Evolutionary conservation across 2,113 vertebrate species (phyloP), one percentile per base, ranked within the genome.

Genomic region (Emberiza fucata): DNA sequence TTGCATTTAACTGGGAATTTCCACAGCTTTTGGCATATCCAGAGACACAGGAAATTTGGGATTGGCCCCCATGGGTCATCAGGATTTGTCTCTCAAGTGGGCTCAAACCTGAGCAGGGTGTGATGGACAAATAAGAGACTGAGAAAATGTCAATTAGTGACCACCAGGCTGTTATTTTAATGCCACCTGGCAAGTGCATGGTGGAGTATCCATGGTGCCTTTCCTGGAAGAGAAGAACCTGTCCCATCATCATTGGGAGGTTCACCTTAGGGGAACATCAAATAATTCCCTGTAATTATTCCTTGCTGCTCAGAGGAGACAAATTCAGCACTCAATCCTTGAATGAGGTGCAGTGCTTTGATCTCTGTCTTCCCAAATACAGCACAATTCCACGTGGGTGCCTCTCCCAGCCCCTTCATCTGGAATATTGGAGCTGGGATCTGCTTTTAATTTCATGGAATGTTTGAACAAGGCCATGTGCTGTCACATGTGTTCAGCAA

Each of bases 361-460:
- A 96, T 95, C 94, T 90, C 60, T 64, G 60, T 11, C 82, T 29
- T 76, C 84, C 65, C 68, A 92, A 92, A 84, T 0, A 6, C 68
- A 85, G 48, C 3, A 2, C 68, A 61, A 54, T 63, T 86, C 57
- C 85, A 44, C 1, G 53, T 64, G 68, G 83, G 53, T 25, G 82
- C 80, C 76, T 94, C 29, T 88, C 92, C 85, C 90, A 86, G 70
- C 63, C 76, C 78, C 92, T 92, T 81, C 79, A 78, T 75, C 85
- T 97, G 92, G n/a, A 86, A 45, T n/a, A 15, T 16, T 23, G 59
- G 75, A 81, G 64, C 68, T 88, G 54, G 88, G 81, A 88, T 96
- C 95, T 97, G 95, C 92, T 96, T 96, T 88, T 84, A 9, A 97
- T 97, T 95, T 92, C 79, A 35, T 78, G 71, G 77, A 15, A 48